phyloP scores from a whole-genome alignment of 2,888 invertebrate species.

The Philereme vetulata region DNA sequence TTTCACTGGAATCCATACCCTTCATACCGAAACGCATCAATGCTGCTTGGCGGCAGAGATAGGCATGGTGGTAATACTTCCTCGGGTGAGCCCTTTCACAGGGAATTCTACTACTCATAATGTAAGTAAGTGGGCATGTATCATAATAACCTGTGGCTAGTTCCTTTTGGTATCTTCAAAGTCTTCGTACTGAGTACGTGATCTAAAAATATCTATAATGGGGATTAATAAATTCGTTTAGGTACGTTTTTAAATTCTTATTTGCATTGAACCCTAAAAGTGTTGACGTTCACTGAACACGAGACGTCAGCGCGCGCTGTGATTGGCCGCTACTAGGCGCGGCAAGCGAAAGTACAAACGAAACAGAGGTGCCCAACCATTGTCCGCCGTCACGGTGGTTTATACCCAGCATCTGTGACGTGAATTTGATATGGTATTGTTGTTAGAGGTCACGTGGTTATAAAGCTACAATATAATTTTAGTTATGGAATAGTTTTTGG shows the following conservation, averaged over 20 bases:
- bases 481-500: slow-evolving; percentile 28
- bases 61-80: too few relatives aligned
- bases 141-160: too few relatives aligned
- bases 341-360: slow-evolving; percentile 51
- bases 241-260: not conserved
- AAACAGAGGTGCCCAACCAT: slow-evolving; percentile 57
- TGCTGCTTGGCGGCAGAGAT: too few relatives aligned
- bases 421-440: slow-evolving; percentile 67
- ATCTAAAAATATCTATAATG: too few relatives aligned
- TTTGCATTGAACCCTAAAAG: slow-evolving; percentile 42
- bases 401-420: slow-evolving; percentile 59
- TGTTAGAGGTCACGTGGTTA: slow-evolving; percentile 33
- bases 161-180: too few relatives aligned
- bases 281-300: slow-evolving; percentile 47
- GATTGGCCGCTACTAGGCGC: slow-evolving; percentile 45
- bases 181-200: too few relatives aligned
- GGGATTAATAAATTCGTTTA: too few relatives aligned
- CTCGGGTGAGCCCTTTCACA: too few relatives aligned
- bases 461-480: slow-evolving; percentile 20
- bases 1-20: too few relatives aligned
- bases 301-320: slow-evolving; percentile 40
- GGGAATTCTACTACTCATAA: too few relatives aligned
- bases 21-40: too few relatives aligned
- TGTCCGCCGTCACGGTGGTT: slow-evolving; percentile 54
- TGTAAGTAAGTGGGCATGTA: too few relatives aligned